Evolutionary conservation across 2,113 vertebrate species (phyloP).

Genomic region (Microtus richardsoni): DNA sequence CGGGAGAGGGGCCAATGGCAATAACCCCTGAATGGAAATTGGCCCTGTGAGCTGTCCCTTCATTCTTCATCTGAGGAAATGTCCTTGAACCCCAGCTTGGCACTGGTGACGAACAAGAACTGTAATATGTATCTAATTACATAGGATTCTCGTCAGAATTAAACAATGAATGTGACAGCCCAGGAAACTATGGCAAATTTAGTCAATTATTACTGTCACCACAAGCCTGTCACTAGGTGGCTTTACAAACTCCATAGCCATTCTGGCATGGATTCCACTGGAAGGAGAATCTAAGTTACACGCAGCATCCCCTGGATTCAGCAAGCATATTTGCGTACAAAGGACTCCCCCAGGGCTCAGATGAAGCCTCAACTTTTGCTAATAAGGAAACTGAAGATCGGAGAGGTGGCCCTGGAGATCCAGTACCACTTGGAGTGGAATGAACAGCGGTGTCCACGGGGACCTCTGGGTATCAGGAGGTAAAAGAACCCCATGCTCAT

Average conservation of each 20-base stretch:
- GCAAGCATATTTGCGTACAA: fast-evolving
- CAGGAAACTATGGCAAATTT: not conserved
- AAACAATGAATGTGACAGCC: not conserved
- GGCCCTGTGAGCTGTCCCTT: not conserved
- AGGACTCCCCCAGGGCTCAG: fast-evolving
- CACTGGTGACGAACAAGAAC: not conserved
- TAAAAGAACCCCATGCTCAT: not conserved
- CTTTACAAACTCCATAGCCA: not conserved
- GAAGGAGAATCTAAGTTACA: not conserved
- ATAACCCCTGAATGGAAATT: not conserved
- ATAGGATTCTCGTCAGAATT: not conserved
- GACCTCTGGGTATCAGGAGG: not conserved
- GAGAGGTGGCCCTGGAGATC: not conserved
- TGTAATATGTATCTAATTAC: not conserved
- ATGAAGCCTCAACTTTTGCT: not conserved
- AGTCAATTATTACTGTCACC: too few relatives aligned
- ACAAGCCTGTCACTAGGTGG: not conserved
- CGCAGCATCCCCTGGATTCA: not conserved
- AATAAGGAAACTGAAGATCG: constrained; percentile 24
- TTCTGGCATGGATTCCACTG: fast-evolving
- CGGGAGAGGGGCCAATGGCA: not conserved
- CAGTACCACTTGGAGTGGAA: not conserved
- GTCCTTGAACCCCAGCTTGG: not conserved
- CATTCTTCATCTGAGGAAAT: not conserved
- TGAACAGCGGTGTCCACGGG: fast-evolving